Conservation (phyloP, 1,140 invertebrate species). For the Drosophila pseudoobscura region DNA sequence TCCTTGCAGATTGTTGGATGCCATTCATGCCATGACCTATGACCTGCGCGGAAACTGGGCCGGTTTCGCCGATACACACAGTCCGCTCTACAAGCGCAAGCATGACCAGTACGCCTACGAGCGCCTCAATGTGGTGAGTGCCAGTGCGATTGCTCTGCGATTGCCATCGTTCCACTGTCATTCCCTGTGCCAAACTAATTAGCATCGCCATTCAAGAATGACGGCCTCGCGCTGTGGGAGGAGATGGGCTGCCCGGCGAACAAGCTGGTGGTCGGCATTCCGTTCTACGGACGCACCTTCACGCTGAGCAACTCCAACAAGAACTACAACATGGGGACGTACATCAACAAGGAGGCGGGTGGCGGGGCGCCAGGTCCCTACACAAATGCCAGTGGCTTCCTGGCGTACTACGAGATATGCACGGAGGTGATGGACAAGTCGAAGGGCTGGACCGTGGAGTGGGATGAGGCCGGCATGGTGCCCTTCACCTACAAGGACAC, state of each 20-base stretch:
- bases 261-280: constrained; percentile 94
- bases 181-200: constrained; percentile 20
- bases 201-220: constrained; percentile 86
- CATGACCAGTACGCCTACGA: constrained; percentile 95
- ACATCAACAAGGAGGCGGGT: constrained; percentile 93
- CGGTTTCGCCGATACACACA: constrained; percentile 93
- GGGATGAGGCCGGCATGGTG: constrained; percentile 91
- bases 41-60: constrained; percentile 96
- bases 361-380: constrained; percentile 93
- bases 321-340: constrained; percentile 91
- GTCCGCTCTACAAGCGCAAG: constrained; percentile 91
- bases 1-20: constrained; percentile 85
- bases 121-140: constrained; percentile 92
- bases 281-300: constrained; percentile 93
- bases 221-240: constrained; percentile 93
- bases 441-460: constrained; percentile 91
- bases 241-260: constrained; percentile 93
- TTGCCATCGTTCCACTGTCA: too few species aligned
- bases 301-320: constrained; percentile 91
- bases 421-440: constrained; percentile 87
- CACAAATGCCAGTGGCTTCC: constrained; percentile 92
- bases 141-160: neutral
- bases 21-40: constrained; percentile 95
- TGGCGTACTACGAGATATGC: constrained; percentile 96
- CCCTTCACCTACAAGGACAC: constrained; percentile 93